Evolutionary conservation across 2,797 vertebrate genomes (phyloP).

Genomic region (Dryobates pubescens): DNA sequence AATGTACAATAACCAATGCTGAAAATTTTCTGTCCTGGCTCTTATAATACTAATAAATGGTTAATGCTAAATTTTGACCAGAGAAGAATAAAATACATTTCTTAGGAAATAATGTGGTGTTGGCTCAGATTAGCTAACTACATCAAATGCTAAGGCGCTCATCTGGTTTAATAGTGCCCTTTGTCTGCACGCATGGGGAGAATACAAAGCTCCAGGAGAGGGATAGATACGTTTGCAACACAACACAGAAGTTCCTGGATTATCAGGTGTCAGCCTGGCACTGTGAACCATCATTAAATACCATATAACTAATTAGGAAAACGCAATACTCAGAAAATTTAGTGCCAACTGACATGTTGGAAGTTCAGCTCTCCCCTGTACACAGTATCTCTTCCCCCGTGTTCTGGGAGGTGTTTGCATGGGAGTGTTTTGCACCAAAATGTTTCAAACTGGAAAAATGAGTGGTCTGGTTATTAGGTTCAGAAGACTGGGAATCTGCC

Average conservation of each 20-base stretch:
- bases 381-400: neutral
- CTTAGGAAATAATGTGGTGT: neutral
- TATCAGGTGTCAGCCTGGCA: neutral
- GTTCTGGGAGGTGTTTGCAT: neutral
- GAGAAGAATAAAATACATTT: neutral
- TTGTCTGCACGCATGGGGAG: neutral
- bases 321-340: neutral
- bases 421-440: neutral
- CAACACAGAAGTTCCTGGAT: neutral
- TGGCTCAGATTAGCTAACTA: neutral
- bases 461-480: neutral
- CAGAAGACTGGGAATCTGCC: neutral
- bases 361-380: neutral
- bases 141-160: neutral
- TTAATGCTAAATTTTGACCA: neutral
- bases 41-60: neutral
- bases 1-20: neutral
- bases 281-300: neutral
- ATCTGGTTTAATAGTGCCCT: neutral
- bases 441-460: slow-evolving; percentile 29
- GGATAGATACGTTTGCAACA: neutral
- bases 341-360: neutral
- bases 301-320: neutral
- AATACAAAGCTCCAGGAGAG: neutral
- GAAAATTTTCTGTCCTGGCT: neutral